Base-by-base conservation (phyloP, 2,888 invertebrate genomes). In the Drosophila testacea region DNA sequence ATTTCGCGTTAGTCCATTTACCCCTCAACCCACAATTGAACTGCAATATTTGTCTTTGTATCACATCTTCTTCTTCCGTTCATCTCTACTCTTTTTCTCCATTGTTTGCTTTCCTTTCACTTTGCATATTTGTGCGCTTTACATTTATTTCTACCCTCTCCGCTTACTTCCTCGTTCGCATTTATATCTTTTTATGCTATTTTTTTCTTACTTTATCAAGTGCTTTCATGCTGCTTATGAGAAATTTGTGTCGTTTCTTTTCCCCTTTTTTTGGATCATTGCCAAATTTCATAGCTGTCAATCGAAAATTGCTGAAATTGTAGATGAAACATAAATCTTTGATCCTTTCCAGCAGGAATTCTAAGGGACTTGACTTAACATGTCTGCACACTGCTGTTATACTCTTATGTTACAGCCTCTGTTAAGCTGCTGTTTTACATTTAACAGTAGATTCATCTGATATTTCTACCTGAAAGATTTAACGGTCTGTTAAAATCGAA, bases 131-230 rank as follows among this genome's bases (percentile, higher is more conserved):
- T 74, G 56, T 42, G 50, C 63, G 79, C 76, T 46, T 48, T 44
- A 41, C 47, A 11, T 34, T 32, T 27, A 36, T 16, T 47, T 9
- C 32, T 6, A 6, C 27, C 42, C 6, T 38, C 38, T 52, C 44
- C 32, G 36, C 28, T 57, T 50, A 69, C 60, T 81, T 81, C 80
- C 86, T 79, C 55, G 63, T 79, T 46, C 66, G 63, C 70, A 59
- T 42, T 44, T 44, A 0, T 27, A 38, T 55, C 27, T 0, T 16
- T 27, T 34, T 10, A 22, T 56, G 11, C n/a, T 51, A 62, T 48
- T 54, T 66, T 46, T 56, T 57, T 46, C 64, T 48, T 27, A 27
- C 36, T 74, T 56, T 67, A 59, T 73, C 57, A 73, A 62, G 65
- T 60, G 39, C 59, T 38, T 59, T 36, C 6, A 30, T 16, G 22